Evolutionary conservation across 2,888 invertebrate species (phyloP), one percentile per base, ranked within the genome.

Genomic region (Drosophila gaucha): DNA sequence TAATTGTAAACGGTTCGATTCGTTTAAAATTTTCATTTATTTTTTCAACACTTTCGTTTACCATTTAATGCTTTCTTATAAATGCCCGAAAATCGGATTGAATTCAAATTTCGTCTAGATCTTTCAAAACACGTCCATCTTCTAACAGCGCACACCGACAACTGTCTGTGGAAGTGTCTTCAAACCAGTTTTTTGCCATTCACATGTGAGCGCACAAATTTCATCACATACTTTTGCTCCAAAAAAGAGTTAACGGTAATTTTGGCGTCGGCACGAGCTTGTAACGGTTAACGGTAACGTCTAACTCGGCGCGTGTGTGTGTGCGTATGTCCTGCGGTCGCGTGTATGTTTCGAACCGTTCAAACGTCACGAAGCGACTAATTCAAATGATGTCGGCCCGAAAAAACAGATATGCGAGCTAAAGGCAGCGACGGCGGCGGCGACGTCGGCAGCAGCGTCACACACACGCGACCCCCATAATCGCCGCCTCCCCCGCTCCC

Each of bases 281-380:
- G 59, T 62, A 73, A 67, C 55, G 50, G 49, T 65, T 65, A 60
- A 54, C 59, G 62, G 35, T 60, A 60, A 66, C 58, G 51, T 38
- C 28, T 67, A 50, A 58, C 46, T 38, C 31, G 8, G 31, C 41
- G 30, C 36, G 56, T 33, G 60, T 67, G 62, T 35, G 64, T 46
- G 35, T 46, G 51, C 65, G 73, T 71, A 57, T 46, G 52, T 67
- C 41, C 68, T 72, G 78, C 72, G 82, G 82, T 85, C 83, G 79
- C 88, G 89, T 89, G 67, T 90, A 87, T 91, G 91, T 91, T 88
- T 88, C 80, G 89, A 90, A 91, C 90, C 91, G 91, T 90, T 91
- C 91, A 91, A 92, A 91, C 91, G 92, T 91, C 91, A 91, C 91
- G 90, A 91, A 91, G 90, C 91, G 91, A 92, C 92, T 92, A 90